Percentiles rank a stretch among this genome's conserved stretches.
Conservation (phyloP, 35 echinoderm and acorn worm genomes). For the Diadema setosum region DNA sequence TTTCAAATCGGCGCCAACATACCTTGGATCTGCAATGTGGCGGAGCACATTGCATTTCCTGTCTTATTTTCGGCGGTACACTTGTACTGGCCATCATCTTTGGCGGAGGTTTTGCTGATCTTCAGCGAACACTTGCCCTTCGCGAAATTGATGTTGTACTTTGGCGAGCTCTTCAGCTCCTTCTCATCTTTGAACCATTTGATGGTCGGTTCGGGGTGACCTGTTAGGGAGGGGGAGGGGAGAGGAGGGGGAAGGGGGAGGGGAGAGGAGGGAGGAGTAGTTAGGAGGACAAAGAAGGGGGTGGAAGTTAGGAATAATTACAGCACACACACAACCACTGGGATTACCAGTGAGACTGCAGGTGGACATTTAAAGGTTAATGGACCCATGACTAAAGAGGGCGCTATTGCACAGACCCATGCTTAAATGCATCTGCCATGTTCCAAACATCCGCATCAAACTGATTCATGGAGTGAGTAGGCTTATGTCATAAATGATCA, state of each 20-base stretch:
- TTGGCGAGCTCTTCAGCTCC: slow-evolving; percentile 42
- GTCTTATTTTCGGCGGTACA: slow-evolving; percentile 62
- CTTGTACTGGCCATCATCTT: slow-evolving; percentile 77
- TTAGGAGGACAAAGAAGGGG: too few relatives aligned
- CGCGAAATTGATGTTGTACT: slow-evolving; percentile 66
- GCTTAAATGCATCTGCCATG: too few relatives aligned
- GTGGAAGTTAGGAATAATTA: too few relatives aligned
- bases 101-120: slow-evolving; percentile 34
- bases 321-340: too few relatives aligned
- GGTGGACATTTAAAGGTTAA: too few relatives aligned
- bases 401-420: too few relatives aligned
- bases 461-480: too few relatives aligned
- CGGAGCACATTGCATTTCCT: slow-evolving; percentile 72
- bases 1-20: not conserved
- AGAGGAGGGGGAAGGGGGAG: not conserved
- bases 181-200: slow-evolving; percentile 93
- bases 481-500: too few relatives aligned
- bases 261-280: not conserved
- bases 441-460: too few relatives aligned
- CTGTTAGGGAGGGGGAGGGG: slow-evolving; percentile 8
- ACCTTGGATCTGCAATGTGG: slow-evolving; percentile 34
- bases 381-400: too few relatives aligned
- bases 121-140: slow-evolving; percentile 50
- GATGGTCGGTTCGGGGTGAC: slow-evolving; percentile 69
- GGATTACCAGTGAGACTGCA: too few relatives aligned